phyloP scores from a whole-genome alignment of 2,113 vertebrate genomes.

The Macquaria ambigua region DNA sequence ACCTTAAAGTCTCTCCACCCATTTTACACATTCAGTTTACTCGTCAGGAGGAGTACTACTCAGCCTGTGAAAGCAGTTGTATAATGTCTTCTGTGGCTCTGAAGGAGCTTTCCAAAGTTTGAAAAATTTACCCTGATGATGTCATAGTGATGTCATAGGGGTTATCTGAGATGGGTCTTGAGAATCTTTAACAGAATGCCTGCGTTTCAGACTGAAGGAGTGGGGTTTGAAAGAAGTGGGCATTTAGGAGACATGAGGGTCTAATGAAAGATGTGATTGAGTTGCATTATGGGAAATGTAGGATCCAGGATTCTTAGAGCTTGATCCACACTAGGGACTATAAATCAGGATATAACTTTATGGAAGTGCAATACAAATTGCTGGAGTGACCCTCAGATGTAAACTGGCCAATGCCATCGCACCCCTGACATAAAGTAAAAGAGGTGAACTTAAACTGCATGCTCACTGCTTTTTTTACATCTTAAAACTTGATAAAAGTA shows the following conservation, averaged over 20 bases:
- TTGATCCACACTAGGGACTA: neutral
- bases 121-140: neutral
- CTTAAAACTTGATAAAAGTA: neutral
- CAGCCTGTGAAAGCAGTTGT: too few species aligned
- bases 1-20: neutral
- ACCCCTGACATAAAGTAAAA: neutral
- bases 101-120: neutral
- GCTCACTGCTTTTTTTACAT: neutral
- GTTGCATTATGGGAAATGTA: neutral
- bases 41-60: too few species aligned
- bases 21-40: neutral
- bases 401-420: neutral
- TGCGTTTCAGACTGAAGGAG: neutral
- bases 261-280: neutral
- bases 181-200: neutral
- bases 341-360: neutral
- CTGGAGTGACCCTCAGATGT: neutral
- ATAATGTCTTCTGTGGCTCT: neutral
- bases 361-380: neutral
- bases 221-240: neutral
- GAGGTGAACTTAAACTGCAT: neutral
- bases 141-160: neutral
- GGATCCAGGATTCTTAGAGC: neutral
- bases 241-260: neutral
- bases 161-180: neutral